These are phyloP conservation scores for Ferrisia virgata DNA, from an alignment of 2,888 invertebrate genomes.

Conservation along the genomic window DNA sequence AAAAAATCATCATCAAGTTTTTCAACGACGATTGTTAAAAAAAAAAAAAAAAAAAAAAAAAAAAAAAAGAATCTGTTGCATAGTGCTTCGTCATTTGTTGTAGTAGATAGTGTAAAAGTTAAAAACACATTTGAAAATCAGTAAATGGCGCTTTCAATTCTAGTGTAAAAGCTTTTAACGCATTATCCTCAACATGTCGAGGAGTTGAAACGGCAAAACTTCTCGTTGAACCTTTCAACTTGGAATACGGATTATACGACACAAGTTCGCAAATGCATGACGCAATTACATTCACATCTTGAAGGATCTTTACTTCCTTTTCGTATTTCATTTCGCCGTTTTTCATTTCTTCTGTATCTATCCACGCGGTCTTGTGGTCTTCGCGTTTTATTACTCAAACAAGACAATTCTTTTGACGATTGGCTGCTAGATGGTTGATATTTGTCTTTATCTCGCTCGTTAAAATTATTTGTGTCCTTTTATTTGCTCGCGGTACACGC, in stretches of 20 bases:
- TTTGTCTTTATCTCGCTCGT: background rate
- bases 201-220: slow-evolving; percentile 42
- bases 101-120: slow-evolving; percentile 45
- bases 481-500: background rate
- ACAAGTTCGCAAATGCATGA: slow-evolving; percentile 33
- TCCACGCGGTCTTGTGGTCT: background rate
- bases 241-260: slow-evolving; percentile 21
- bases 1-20: slow-evolving; percentile 13
- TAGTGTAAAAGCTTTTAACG: slow-evolving; percentile 44
- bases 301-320: slow-evolving; percentile 17
- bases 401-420: background rate
- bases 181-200: slow-evolving; percentile 41
- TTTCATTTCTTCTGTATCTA: background rate
- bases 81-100: slow-evolving; percentile 39
- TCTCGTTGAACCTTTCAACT: slow-evolving; percentile 42
- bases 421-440: background rate
- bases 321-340: background rate
- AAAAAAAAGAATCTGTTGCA: slow-evolving; percentile 33
- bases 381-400: background rate
- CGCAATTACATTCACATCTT: slow-evolving; percentile 39
- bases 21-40: background rate
- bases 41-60: background rate
- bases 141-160: slow-evolving; percentile 43
- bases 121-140: slow-evolving; percentile 43
- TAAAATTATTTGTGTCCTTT: background rate